Conservation (phyloP, 2,888 invertebrate genomes). For the Nebria salina region DNA sequence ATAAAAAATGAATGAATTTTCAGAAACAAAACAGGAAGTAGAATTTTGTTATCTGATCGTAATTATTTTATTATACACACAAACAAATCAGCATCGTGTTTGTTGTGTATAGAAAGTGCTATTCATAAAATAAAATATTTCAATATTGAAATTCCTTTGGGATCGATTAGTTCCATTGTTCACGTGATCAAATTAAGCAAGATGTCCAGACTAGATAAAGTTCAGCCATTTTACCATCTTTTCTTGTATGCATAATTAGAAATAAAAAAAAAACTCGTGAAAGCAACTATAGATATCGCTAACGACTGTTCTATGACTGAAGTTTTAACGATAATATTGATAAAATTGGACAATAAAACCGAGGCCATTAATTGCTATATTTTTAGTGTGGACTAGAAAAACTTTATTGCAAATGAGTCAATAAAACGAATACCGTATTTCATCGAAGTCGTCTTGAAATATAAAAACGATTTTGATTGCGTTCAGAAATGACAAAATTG, state of each 20-base stretch:
- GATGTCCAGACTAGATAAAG: no score
- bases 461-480: no score
- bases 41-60: slow-evolving; percentile 42
- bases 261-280: not conserved
- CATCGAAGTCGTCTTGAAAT: no score
- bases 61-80: slow-evolving; percentile 40
- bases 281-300: not conserved
- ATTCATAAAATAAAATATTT: not conserved
- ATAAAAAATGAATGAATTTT: not conserved
- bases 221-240: not conserved
- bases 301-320: not conserved
- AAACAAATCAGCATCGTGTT: not conserved
- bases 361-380: not conserved
- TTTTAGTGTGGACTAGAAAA: not conserved
- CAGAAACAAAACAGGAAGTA: slow-evolving; percentile 25
- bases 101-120: not conserved
- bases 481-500: not conserved
- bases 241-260: not conserved
- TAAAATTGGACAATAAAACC: not conserved
- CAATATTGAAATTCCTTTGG: not conserved
- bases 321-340: not conserved
- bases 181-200: no score
- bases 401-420: not conserved
- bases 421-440: not conserved
- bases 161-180: not conserved